phyloP scores from a whole-genome alignment of 2,113 vertebrate species.

The Himantopus leucocephalus region DNA sequence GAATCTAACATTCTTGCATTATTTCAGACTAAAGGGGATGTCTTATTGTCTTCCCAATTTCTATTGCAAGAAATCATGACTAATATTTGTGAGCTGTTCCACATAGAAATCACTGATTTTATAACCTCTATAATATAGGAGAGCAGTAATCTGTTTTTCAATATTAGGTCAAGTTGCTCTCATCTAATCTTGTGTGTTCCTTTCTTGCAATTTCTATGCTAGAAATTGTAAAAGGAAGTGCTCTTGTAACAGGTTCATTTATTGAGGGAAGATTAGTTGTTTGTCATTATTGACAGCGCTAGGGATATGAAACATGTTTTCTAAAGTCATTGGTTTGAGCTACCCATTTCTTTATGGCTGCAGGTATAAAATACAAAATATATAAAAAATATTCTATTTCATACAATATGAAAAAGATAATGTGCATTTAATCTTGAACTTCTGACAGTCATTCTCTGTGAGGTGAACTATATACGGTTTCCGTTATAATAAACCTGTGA shows the following conservation, averaged over 20 bases:
- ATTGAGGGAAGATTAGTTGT: constrained; percentile 16
- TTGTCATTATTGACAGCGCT: constrained; percentile 13
- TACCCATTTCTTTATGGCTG: not conserved
- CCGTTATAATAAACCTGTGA: not conserved
- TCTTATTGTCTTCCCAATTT: constrained; percentile 37
- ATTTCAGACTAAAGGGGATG: not conserved
- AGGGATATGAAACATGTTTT: constrained; percentile 27
- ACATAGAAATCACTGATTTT: constrained; percentile 32
- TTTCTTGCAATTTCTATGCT: constrained; percentile 13
- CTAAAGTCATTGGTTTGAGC: not conserved
- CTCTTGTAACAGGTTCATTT: constrained; percentile 20
- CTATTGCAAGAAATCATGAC: not conserved
- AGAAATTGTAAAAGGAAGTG: constrained; percentile 18
- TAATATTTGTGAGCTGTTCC: constrained; percentile 29
- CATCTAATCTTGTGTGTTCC: constrained; percentile 31
- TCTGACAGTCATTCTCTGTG: not conserved
- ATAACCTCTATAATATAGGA: constrained; percentile 13
- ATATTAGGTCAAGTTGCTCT: constrained; percentile 36
- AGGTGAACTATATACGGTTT: not conserved
- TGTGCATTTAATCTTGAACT: constrained; percentile 14
- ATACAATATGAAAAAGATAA: not conserved
- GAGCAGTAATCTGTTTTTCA: constrained; percentile 53
- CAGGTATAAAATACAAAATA: not conserved
- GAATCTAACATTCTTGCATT: not conserved
- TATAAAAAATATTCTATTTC: not conserved